Evolutionary conservation across 2,888 invertebrate genomes (phyloP).

Genomic region (Baronia brevicornis): DNA sequence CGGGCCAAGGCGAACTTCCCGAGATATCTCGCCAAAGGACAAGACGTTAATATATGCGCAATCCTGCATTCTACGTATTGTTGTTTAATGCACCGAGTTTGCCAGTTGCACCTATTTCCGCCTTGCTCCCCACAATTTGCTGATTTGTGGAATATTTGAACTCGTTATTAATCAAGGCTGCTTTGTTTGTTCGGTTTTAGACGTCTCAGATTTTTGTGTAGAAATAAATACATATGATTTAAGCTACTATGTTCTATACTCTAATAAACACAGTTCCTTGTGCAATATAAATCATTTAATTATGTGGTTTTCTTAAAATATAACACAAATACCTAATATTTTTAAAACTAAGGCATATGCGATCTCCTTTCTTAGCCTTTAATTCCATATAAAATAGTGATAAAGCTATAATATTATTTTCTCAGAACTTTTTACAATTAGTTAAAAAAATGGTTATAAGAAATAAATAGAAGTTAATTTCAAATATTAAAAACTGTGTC

Average conservation of each 20-base stretch:
- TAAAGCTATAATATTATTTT: no score
- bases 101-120: constrained; percentile 57
- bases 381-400: no score
- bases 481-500: no score
- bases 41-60: constrained; percentile 72
- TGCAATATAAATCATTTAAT: no score
- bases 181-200: constrained; percentile 9
- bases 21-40: constrained; percentile 70
- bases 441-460: no score
- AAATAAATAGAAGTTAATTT: no score
- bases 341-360: no score
- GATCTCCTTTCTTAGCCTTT: no score
- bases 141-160: constrained; percentile 32
- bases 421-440: no score
- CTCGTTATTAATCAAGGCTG: constrained; percentile 24
- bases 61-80: constrained; percentile 66
- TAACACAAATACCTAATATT: no score
- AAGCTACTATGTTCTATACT: neutral
- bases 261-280: no score
- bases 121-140: constrained; percentile 36
- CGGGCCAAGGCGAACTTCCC: constrained; percentile 55
- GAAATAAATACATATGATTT: neutral
- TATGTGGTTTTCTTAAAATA: no score
- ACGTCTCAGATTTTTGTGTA: constrained; percentile 2
- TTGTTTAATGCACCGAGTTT: constrained; percentile 62